Percentiles rank a stretch among this genome's conserved stretches.
phyloP scores from a whole-genome alignment of 2,888 invertebrate genomes.

The Aleiodes leptofemur region DNA sequence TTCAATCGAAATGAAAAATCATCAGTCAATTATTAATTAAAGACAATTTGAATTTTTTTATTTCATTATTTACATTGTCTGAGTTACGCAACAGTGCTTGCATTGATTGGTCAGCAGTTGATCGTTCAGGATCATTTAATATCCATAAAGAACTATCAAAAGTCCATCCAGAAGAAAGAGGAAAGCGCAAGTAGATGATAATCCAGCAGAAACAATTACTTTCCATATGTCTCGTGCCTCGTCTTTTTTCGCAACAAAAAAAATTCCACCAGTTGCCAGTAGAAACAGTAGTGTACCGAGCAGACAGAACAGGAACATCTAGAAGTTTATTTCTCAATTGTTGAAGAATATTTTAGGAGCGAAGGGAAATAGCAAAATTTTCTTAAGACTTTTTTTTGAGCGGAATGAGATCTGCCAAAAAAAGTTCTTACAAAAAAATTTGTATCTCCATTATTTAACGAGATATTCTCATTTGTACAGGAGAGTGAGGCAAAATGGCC shows the following conservation, averaged over 20 bases:
- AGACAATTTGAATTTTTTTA: background rate
- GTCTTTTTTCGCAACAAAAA: slow-evolving; percentile 53
- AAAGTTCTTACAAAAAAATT: no score
- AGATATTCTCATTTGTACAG: no score
- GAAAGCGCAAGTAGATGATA: slow-evolving; percentile 55
- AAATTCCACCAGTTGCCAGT: slow-evolving; percentile 57
- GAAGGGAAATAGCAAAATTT: no score
- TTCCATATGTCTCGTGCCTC: slow-evolving; percentile 54
- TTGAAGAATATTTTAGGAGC: no score
- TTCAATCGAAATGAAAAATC: no score
- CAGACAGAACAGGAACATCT: slow-evolving; percentile 66
- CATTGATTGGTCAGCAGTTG: no score
- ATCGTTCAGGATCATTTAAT: slow-evolving; percentile 49
- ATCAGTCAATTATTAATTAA: no score
- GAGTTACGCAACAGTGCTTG: background rate
- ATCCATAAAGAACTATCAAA: slow-evolving; percentile 64
- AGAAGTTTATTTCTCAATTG: background rate
- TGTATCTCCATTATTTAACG: no score
- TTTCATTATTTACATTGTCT: slow-evolving; percentile 42
- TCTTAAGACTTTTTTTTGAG: no score
- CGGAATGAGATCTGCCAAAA: no score
- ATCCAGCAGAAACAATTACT: slow-evolving; percentile 52
- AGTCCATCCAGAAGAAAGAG: slow-evolving; percentile 61
- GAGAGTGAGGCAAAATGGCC: no score
- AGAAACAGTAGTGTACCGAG: slow-evolving; percentile 59